Base-by-base conservation (phyloP, 2,888 invertebrate genomes). In the Dicroscelio sp. region DNA sequence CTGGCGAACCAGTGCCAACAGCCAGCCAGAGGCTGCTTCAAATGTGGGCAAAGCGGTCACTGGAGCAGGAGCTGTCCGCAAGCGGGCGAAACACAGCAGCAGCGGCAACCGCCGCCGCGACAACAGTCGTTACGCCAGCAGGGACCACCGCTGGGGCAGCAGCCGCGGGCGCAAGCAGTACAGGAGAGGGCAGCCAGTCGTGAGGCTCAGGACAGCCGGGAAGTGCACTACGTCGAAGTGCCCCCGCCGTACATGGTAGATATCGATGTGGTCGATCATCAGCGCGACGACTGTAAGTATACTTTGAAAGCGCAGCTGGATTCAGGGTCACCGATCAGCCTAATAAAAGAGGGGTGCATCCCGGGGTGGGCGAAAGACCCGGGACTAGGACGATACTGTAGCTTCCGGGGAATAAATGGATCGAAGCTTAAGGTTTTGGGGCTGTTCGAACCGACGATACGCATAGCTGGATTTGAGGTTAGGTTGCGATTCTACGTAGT, bases 401-500 rank as follows among this genome's bases (percentile, higher is more conserved):
- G 48, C 2, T 65, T 63, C 31, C 25, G 1, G 2, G 78, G 52
- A 10, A n/a, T 79, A 23, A 65, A 79, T 17, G 67, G 79, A 3
- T 14, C 79, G 10, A 67, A 69, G 8, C 12, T 82, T 2, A 6
- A 12, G 20, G 30, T 69, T 0, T 1, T 82, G 27, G n/a, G 69
- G 25, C 27, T 35, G n/a, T 82, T 69, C 12, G 55, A 69, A 20
- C 33, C 69, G 12, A 12, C 5, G 5, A 58, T 82, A 6, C 35
- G n/a, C 0, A 35, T 82, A 1, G 52, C 55, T 4, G 33, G 25
- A 27, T 2, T 33, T 69, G 58, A 82, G 30, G 25, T 69, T 1
- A 52, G 23, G n/a, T 35, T 69, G 10, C 33, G 5, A 25, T 69
- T 82, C 30, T 25, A 82, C 52, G 58, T 82, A 20, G 80, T 82